Evolutionary conservation across 2,888 invertebrate genomes (phyloP), one percentile per base, ranked within the genome.

Genomic region (Gymnoscelis rufifasciata): DNA sequence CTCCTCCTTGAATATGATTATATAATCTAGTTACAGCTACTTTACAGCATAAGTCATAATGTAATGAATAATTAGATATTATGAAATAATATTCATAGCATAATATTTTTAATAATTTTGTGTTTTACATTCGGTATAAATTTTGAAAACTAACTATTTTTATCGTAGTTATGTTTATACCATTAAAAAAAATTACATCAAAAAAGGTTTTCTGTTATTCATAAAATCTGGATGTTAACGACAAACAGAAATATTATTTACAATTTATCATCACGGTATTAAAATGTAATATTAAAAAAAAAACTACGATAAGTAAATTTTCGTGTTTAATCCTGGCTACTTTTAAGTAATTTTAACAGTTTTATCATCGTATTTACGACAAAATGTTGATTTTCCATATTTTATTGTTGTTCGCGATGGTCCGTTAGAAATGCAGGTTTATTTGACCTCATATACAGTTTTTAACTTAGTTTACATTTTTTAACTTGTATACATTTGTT

Each of bases 381-480:
- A 35, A 47, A 30, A 42, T 35, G 26, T 66, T 66, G 63, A 66
- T 59, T 66, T 66, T 66, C 56, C 50, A 55, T 57, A 66, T 56
- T 66, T 62, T 66, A 63, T 63, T 33, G 12, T 38, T 47, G 37
- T 36, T 41, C 19, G 39, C 23, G 28, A 43, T 38, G 44, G 26
- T 47, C 37, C 5, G 19, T 36, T 33, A 11, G 36, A 19, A 30
- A 45, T 43, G 8, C n/a, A 33, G 6, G 31, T 33, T 33, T 33
- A 15, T 14, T 33, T 33, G 31, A 33, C 15, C 14, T 33, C 14
- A n/a, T 7, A 13, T 7, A 31, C 30, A 30, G 10, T 28, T 8
- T 30, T n/a, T 2, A 30, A 31, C 14, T 31, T 31, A 31, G 31
- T 31, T 14, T 31, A 31, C 31, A 33, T 12, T 33, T 33, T n/a